These are phyloP conservation scores for Cheilosia vulpina DNA, from an alignment of 2,888 invertebrate genomes.

Conservation along the genomic window DNA sequence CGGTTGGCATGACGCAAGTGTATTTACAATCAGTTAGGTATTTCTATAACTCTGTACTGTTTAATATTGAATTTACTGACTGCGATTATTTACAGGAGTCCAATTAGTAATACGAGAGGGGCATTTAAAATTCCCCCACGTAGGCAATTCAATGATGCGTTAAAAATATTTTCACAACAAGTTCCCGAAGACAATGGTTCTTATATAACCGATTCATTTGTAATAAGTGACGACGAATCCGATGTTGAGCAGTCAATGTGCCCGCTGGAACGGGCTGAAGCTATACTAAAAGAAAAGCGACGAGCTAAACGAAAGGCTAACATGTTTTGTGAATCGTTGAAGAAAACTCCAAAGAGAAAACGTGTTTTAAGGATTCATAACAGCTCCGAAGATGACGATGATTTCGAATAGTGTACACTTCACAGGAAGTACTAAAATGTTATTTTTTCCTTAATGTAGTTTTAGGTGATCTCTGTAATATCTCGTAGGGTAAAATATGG, in stretches of 20 bases:
- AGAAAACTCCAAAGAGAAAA: constrained; percentile 40
- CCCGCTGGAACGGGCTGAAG: constrained; percentile 87
- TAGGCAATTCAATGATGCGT: constrained; percentile 82
- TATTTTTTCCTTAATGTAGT: too few relatives aligned
- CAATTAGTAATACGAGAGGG: constrained; percentile 83
- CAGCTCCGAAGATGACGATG: constrained; percentile 61
- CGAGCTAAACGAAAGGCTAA: constrained; percentile 76
- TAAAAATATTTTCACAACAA: constrained; percentile 85
- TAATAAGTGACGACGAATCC: constrained; percentile 84
- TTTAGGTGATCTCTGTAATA: too few relatives aligned
- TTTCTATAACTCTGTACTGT: background rate
- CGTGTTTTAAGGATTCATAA: constrained; percentile 54
- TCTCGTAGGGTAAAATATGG: too few relatives aligned
- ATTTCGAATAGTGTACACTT: background rate
- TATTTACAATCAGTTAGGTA: constrained; percentile 85
- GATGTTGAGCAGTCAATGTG: constrained; percentile 83
- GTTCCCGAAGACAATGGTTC: constrained; percentile 84
- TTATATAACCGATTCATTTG: constrained; percentile 84
- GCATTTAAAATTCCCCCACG: constrained; percentile 87
- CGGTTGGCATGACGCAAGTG: constrained; percentile 86
- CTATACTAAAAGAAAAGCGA: constrained; percentile 83
- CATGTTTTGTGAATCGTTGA: background rate
- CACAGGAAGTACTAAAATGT: too few relatives aligned
- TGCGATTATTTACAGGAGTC: constrained; percentile 84
- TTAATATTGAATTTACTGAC: background rate